Percentiles rank a stretch among this genome's conserved stretches.
Evolutionary conservation across 2,888 invertebrate genomes (phyloP).

Genomic region (Siphlonurus alternatus): DNA sequence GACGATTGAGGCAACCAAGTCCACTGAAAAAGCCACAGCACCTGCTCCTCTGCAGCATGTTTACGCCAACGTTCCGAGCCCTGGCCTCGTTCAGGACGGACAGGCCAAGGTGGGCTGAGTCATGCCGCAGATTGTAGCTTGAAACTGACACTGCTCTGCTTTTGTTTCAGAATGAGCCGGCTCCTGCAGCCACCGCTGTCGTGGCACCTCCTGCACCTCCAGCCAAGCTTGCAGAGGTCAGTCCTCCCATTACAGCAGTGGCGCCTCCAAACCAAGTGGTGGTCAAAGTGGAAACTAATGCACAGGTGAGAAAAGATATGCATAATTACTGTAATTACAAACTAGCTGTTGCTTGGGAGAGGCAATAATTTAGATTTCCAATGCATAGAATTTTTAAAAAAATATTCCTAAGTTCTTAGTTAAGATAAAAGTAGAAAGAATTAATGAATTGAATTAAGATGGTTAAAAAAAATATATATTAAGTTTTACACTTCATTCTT

Average conservation of each 20-base stretch:
- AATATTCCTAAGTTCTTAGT: no score
- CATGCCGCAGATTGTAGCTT: no score
- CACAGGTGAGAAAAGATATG: neutral
- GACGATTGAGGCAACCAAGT: conserved; percentile 29
- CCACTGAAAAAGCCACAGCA: conserved; percentile 12
- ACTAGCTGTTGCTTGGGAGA: no score
- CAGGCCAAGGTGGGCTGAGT: conserved; percentile 1
- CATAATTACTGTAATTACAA: no score
- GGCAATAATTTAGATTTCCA: no score
- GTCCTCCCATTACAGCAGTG: neutral
- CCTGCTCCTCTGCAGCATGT: conserved; percentile 12
- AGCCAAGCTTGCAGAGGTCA: neutral
- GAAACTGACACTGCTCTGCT: no score
- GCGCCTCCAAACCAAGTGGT: neutral
- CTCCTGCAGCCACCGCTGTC: neutral
- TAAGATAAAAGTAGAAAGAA: no score
- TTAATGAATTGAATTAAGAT: no score
- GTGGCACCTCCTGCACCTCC: neutral
- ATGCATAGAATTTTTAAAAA: no score
- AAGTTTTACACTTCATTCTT: no score
- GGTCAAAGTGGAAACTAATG: neutral
- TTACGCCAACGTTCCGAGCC: conserved; percentile 18
- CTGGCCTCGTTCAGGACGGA: conserved; percentile 1
- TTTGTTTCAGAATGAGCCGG: conserved; percentile 5
- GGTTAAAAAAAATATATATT: no score